phyloP scores from a whole-genome alignment of 1,140 invertebrate species.

The Drosophila azteca region DNA sequence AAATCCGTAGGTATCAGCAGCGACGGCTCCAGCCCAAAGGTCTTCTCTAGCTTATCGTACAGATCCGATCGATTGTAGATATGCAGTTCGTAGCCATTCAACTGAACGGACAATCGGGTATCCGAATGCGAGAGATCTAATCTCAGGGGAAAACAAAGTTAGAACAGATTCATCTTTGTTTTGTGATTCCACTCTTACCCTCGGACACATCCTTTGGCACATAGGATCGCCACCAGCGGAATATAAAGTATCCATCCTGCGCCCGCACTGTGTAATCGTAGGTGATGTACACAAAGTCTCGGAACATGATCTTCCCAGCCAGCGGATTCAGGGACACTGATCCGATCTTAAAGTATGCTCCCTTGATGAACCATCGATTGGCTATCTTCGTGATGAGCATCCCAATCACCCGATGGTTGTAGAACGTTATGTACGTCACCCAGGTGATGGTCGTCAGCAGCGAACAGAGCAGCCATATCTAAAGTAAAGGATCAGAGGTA shows the following conservation, averaged over 20 bases:
- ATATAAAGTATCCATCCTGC: constrained; percentile 98
- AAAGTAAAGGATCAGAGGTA: constrained; percentile 8
- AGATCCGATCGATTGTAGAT: constrained; percentile 96
- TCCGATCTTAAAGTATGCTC: constrained; percentile 95
- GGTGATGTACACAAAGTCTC: constrained; percentile 97
- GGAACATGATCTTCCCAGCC: constrained; percentile 99
- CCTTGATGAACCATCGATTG: constrained; percentile 93
- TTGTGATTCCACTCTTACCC: constrained; percentile 85
- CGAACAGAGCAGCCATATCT: constrained; percentile 88
- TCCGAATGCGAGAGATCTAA: constrained; percentile 97
- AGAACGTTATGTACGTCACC: constrained; percentile 97
- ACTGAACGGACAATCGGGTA: constrained; percentile 95
- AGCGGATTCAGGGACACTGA: constrained; percentile 97
- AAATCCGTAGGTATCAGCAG: constrained; percentile 87
- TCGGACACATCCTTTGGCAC: constrained; percentile 97
- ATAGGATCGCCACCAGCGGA: constrained; percentile 98
- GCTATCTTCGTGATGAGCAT: constrained; percentile 94
- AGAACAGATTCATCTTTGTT: background rate
- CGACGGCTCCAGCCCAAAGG: constrained; percentile 92
- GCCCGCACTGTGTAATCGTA: constrained; percentile 96
- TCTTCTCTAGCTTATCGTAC: constrained; percentile 94
- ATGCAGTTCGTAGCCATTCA: constrained; percentile 98
- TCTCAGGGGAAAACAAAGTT: constrained; percentile 30
- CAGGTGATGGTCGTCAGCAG: constrained; percentile 90
- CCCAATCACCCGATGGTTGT: constrained; percentile 96